phyloP scores from a whole-genome alignment of 35 echinoderm and acorn worm genomes.

The Lytechinus pictus region DNA sequence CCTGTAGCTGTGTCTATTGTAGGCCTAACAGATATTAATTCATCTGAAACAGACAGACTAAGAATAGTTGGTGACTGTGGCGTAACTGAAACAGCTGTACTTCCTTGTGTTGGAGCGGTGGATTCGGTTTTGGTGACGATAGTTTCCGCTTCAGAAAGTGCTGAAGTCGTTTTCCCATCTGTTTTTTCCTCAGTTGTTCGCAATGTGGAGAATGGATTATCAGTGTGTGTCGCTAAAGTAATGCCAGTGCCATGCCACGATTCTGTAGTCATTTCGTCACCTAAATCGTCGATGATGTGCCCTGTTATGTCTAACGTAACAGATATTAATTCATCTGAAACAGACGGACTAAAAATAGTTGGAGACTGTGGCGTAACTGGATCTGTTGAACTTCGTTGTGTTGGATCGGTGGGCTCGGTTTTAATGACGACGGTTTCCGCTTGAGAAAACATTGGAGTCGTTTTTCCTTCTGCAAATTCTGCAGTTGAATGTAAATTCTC shows the following conservation, averaged over 20 bases:
- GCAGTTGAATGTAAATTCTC: not conserved
- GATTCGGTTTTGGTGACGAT: not conserved
- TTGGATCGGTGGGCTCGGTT: not conserved
- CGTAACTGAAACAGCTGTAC: not conserved
- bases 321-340: not conserved
- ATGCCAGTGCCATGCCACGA: not conserved
- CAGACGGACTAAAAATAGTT: not conserved
- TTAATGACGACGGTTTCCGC: not conserved
- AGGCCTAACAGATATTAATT: not conserved
- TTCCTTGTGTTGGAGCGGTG: not conserved
- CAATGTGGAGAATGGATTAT: not conserved
- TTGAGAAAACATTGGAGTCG: not conserved
- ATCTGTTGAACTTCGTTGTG: not conserved
- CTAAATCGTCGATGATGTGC: not conserved
- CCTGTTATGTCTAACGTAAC: not conserved
- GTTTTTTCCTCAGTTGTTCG: not conserved
- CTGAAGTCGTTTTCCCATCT: not conserved
- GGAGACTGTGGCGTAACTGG: not conserved
- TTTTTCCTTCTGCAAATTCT: no score
- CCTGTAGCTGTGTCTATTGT: not conserved
- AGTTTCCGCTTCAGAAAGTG: not conserved
- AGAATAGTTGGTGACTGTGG: not conserved
- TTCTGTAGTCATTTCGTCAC: not conserved
- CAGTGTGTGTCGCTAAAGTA: not conserved
- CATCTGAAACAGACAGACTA: not conserved